These are phyloP conservation scores for Scelioninae gen. 1 DNA, from an alignment of 2,888 invertebrate species.

Conservation along the genomic window DNA sequence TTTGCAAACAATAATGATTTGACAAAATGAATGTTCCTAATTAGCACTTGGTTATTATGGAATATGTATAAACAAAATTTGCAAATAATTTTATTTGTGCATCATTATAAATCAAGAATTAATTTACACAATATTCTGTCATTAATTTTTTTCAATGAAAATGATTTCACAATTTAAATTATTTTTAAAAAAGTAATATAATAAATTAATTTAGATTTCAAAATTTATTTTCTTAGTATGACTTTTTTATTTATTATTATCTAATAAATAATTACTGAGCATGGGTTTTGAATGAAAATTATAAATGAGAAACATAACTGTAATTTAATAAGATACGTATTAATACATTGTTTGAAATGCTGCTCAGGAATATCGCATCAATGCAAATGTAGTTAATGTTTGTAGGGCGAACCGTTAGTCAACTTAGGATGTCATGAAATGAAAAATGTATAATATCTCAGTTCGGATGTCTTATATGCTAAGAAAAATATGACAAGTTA, in stretches of 20 bases:
- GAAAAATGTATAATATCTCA: neutral
- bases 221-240: neutral
- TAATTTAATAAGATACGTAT: conserved; percentile 14
- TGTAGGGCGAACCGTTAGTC: conserved; percentile 64
- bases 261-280: neutral
- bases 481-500: too few relatives aligned
- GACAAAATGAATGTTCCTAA: conserved; percentile 19
- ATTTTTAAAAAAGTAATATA: too few relatives aligned
- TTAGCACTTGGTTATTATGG: neutral
- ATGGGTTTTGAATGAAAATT: neutral
- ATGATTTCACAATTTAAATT: too few relatives aligned
- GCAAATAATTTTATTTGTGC: neutral
- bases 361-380: conserved; percentile 40
- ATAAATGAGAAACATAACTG: conserved; percentile 13
- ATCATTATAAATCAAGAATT: too few relatives aligned
- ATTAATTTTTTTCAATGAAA: too few relatives aligned
- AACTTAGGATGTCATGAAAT: conserved; percentile 43
- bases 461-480: neutral
- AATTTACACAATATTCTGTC: too few relatives aligned
- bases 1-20: conserved; percentile 14
- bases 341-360: conserved; percentile 48
- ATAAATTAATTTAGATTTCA: too few relatives aligned
- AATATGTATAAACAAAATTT: too few relatives aligned
- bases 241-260: too few relatives aligned
- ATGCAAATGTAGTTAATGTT: conserved; percentile 62